Base-by-base conservation (phyloP, 2,797 vertebrate genomes). In the Fistularia tabacaria region DNA sequence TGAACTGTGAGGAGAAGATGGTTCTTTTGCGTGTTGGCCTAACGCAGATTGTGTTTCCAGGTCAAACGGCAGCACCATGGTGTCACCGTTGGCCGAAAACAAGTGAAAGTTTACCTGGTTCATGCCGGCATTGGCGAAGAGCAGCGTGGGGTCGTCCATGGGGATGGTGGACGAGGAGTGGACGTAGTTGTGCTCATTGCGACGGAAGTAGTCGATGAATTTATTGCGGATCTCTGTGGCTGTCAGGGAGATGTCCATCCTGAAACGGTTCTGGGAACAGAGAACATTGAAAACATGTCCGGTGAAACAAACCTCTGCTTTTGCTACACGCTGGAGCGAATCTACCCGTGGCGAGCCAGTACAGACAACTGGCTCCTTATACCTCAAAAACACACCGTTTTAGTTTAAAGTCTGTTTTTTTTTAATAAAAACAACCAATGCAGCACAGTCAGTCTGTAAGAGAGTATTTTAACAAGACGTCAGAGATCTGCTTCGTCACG, bases 101-200 rank as follows among this genome's bases (percentile, higher is more conserved):
- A 14, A 14, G 6, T 3, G 13, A 14, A 9, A 6, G 3, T 37
- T 49, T 85, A 98, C 97, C 95, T 99, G 97, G 81, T 99, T 99
- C 97, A 99, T 99, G 76, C 97, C 97, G 0, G 97, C 97, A 1
- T 99, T 99, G 78, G 97, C 94, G 40, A 99, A 99, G 9, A 99
- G 96, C 79, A 99, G 87, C 0, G 97, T 99, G 74, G 97, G 97
- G 67, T 99, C 97, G 7, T 99, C 97, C 85, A 98, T 63, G 0
- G 97, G 97, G 66, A 99, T 82, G 41, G 92, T 93, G 57, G 96
- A 74, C 0, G 97, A 99, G 0, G 97, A 99, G 74, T 99, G 97
- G 62, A 99, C 93, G 1, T 99, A 99, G 14, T 92, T 88, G 61
- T 99, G 97, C 49, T 91, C 84, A 62, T 95, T 80, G 36, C 72